phyloP scores from a whole-genome alignment of 2,888 invertebrate genomes.

The Rhyacophila evoluta region DNA sequence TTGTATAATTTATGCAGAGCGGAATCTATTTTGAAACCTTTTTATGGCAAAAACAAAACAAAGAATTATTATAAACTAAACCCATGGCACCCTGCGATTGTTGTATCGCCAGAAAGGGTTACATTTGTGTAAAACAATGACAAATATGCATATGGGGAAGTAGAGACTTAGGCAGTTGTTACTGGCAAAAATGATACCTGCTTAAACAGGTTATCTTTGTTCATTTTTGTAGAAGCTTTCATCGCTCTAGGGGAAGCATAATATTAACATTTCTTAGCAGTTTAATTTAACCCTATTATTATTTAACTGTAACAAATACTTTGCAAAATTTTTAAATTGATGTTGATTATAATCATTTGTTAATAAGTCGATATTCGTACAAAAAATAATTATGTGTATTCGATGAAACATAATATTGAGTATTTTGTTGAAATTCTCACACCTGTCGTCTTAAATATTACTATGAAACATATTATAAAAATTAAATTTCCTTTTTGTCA shows the following conservation, averaged over 20 bases:
- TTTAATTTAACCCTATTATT: conserved; percentile 6
- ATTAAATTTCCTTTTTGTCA: no score
- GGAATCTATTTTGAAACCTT: conserved; percentile 29
- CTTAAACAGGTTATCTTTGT: conserved; percentile 52
- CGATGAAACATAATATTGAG: neutral
- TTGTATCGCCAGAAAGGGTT: conserved; percentile 34
- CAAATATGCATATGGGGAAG: conserved; percentile 40
- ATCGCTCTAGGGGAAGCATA: conserved; percentile 3
- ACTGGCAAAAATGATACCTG: conserved; percentile 3
- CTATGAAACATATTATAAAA: no score
- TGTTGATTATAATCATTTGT: neutral
- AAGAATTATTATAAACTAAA: conserved; percentile 41
- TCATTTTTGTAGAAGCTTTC: neutral
- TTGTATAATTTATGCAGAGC: conserved; percentile 1
- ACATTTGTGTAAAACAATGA: conserved; percentile 47
- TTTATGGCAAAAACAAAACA: conserved; percentile 45
- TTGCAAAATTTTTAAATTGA: neutral
- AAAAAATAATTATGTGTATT: neutral
- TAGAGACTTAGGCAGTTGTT: neutral
- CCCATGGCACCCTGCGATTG: conserved; percentile 43
- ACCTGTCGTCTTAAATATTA: neutral
- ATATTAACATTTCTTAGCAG: conserved; percentile 3
- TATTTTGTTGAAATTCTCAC: neutral
- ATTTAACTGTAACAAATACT: neutral
- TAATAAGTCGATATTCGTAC: neutral